Conservation (phyloP, 1,140 invertebrate species). For the Drepana arcuata region DNA sequence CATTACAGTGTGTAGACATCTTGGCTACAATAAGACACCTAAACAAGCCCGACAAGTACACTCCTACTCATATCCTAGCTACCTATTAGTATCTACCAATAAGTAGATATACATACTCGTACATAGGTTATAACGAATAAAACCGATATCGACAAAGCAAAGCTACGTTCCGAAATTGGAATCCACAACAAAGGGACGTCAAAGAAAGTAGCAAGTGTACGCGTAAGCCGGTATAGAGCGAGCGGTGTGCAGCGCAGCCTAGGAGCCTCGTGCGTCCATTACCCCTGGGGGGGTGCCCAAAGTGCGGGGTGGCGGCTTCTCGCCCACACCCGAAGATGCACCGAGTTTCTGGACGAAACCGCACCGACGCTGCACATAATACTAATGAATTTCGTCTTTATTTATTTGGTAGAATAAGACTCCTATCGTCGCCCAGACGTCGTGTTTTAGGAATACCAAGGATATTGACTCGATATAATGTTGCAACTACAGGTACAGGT, state of each 20-base stretch:
- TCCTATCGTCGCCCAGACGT: too few species aligned
- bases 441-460: too few species aligned
- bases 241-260: slow-evolving; percentile 48
- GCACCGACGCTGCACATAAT: slow-evolving; percentile 43
- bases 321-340: slow-evolving; percentile 64
- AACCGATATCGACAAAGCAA: slow-evolving; percentile 23
- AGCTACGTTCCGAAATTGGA: slow-evolving; percentile 57
- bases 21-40: too few species aligned
- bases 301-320: slow-evolving; percentile 37
- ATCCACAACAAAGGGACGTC: slow-evolving; percentile 67
- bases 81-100: too few species aligned
- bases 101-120: too few species aligned
- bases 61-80: too few species aligned
- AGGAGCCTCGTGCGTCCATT: slow-evolving; percentile 66
- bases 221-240: slow-evolving; percentile 58
- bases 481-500: too few species aligned
- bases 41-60: too few species aligned
- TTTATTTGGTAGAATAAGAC: slow-evolving; percentile 6
- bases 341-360: slow-evolving; percentile 61
- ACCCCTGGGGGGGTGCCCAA: slow-evolving; percentile 41
- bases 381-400: slow-evolving; percentile 51
- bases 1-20: too few species aligned
- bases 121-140: too few species aligned
- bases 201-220: slow-evolving; percentile 68
- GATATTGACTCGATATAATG: too few species aligned